Evolutionary conservation across 2,113 vertebrate species (phyloP).

Genomic region (Leptodactylus fuscus): DNA sequence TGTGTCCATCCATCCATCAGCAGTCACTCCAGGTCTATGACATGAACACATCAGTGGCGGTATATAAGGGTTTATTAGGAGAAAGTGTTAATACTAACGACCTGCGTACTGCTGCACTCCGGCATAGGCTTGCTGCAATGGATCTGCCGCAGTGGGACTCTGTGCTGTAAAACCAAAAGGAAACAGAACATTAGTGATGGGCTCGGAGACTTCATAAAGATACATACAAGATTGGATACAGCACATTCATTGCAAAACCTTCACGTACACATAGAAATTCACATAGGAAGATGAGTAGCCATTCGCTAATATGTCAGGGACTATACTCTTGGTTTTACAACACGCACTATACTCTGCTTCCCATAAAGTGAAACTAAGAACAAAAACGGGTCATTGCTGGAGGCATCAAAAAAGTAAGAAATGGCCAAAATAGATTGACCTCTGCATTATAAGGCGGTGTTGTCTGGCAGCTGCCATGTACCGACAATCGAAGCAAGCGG

Average conservation of each 20-base stretch:
- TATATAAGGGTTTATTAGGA: constrained; percentile 67
- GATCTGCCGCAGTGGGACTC: constrained; percentile 96
- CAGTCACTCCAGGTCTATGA: too few relatives aligned
- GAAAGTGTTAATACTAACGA: constrained; percentile 89
- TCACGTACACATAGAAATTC: not conserved
- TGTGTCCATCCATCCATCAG: too few relatives aligned
- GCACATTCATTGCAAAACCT: not conserved
- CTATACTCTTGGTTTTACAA: not conserved
- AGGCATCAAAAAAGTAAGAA: not conserved
- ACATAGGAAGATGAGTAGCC: not conserved
- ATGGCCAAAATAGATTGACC: not conserved
- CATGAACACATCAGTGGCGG: not conserved
- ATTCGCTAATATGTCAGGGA: not conserved
- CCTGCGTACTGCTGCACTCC: constrained; percentile 99
- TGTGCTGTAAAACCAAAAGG: constrained; percentile 86
- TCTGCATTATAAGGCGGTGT: not conserved
- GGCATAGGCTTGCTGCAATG: constrained; percentile 98
- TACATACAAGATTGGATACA: not conserved
- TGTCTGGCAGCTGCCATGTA: not conserved
- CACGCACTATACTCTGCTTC: too few relatives aligned
- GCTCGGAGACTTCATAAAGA: too few relatives aligned
- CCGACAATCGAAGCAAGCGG: not conserved
- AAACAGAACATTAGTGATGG: not conserved
- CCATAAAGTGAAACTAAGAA: constrained; percentile 35
- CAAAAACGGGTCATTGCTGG: constrained; percentile 3